Conservation (phyloP, 2,113 vertebrate species). For the Bujurquina vittata region DNA sequence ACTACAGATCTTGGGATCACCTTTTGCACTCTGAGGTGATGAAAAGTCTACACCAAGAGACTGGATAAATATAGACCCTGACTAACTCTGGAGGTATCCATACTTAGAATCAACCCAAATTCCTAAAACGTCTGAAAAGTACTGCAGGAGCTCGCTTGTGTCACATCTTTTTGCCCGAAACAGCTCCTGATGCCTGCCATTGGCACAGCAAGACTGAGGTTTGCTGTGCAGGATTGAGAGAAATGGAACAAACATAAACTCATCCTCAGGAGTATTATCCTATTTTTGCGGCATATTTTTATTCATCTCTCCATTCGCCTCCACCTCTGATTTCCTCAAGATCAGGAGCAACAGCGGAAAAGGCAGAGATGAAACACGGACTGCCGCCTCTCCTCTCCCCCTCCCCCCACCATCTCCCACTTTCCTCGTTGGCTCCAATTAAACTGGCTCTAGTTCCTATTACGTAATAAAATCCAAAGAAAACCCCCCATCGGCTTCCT, state of each 20-base stretch:
- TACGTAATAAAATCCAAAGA: slow-evolving; percentile 61
- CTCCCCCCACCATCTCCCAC: slow-evolving; percentile 24
- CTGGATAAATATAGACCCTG: slow-evolving; percentile 53
- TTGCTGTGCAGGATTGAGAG: slow-evolving; percentile 44
- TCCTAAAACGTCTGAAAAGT: slow-evolving; percentile 47
- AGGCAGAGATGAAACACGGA: slow-evolving; percentile 50
- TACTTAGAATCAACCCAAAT: slow-evolving; percentile 50
- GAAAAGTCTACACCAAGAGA: slow-evolving; percentile 32
- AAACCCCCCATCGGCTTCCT: slow-evolving; percentile 60
- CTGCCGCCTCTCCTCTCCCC: neutral
- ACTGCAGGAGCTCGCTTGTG: slow-evolving; percentile 18
- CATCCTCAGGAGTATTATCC: slow-evolving; percentile 54
- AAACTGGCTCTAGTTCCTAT: slow-evolving; percentile 55
- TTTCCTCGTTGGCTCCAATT: slow-evolving; percentile 61
- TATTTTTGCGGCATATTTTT: slow-evolving; percentile 53
- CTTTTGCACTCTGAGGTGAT: slow-evolving; percentile 44
- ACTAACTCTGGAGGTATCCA: slow-evolving; percentile 36
- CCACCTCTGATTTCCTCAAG: slow-evolving; percentile 53
- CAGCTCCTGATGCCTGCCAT: slow-evolving; percentile 23
- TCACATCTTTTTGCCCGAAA: slow-evolving; percentile 30
- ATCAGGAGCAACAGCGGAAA: slow-evolving; percentile 43
- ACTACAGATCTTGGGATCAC: slow-evolving; percentile 16
- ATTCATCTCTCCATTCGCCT: slow-evolving; percentile 48
- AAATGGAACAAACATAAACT: slow-evolving; percentile 50
- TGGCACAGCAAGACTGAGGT: slow-evolving; percentile 47